These are phyloP conservation scores for Halictus quadricinctus DNA, from an alignment of 2,888 invertebrate species.

Conservation along the genomic window DNA sequence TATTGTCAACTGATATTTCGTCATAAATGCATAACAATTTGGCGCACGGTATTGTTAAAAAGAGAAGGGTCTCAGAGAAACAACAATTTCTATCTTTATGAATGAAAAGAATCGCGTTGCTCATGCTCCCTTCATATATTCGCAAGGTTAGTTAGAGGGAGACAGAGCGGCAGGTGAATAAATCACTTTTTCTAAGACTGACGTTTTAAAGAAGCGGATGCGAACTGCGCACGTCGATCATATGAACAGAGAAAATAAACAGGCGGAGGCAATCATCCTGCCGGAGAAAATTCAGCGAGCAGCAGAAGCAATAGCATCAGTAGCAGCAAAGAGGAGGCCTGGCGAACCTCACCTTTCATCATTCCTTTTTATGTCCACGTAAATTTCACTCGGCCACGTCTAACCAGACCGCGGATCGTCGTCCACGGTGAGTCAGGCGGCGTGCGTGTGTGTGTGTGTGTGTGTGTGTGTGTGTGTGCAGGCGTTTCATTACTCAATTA, in stretches of 20 bases:
- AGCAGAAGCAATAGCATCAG: not conserved
- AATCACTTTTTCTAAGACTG: not conserved
- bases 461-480: slow-evolving; percentile 14
- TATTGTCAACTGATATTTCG: too few species aligned
- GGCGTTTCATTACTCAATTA: slow-evolving; percentile 70
- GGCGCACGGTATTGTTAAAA: not conserved
- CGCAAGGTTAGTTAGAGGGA: not conserved
- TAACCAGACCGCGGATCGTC: slow-evolving; percentile 29
- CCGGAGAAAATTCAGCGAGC: slow-evolving; percentile 6
- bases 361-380: not conserved
- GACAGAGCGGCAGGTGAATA: not conserved
- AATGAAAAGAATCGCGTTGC: not conserved
- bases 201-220: not conserved
- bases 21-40: too few species aligned
- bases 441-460: slow-evolving; percentile 16
- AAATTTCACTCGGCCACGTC: slow-evolving; percentile 17
- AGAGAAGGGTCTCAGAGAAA: not conserved
- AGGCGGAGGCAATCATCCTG: not conserved
- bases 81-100: not conserved
- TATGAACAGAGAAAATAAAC: not conserved
- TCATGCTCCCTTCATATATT: not conserved
- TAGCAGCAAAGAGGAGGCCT: not conserved
- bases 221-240: slow-evolving; percentile 1
- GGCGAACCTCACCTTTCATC: not conserved
- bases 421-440: slow-evolving; percentile 16